Evolutionary conservation across 2,888 invertebrate genomes (phyloP), one percentile per base, ranked within the genome.

Genomic region (Phymatocera aterrima): DNA sequence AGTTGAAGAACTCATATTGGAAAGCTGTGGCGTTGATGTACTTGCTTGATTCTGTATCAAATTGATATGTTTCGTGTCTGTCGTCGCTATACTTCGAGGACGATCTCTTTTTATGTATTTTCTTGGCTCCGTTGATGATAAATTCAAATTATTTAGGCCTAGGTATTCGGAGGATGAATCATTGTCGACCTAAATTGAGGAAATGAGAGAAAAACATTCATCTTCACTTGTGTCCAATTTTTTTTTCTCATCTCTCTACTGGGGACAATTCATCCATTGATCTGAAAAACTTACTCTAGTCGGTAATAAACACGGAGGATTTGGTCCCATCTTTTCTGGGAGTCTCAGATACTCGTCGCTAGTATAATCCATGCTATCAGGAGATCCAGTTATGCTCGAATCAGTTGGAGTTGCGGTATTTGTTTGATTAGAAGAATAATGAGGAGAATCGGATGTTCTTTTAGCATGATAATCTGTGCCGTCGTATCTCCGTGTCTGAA

Each of bases 281-380:
- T n/a, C n/a, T n/a, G n/a, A n/a, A 8, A 51, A 57, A 18, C 54
- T 83, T 82, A 90, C 90, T 81, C 83, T 87, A 72, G 84, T 82
- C 81, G 87, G 84, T 74, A 87, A 79, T 70, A 87, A 86, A 78
- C 84, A 88, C 4, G 85, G 82, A 40, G 86, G 82, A 80, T 84
- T 87, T 24, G 90, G 87, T 68, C 88, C 91, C 64, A 91, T 85
- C 84, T 90, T 91, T 40, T 90, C 90, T 21, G 91, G 91, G 82
- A 91, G 88, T 79, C 88, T 87, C 40, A 91, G 85, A 80, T 90
- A 91, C 80, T 91, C 91, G 79, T 91, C 91, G 43, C 91, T 91
- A 12, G 88, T 89, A 78, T 90, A 90, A 84, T 90, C 90, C 46
- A 91, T 91, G 79, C 91, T 91, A 80, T 91, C 91, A 1, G 91